Conservation (phyloP, 2,797 vertebrate species). For the Crocidura indochinensis region DNA sequence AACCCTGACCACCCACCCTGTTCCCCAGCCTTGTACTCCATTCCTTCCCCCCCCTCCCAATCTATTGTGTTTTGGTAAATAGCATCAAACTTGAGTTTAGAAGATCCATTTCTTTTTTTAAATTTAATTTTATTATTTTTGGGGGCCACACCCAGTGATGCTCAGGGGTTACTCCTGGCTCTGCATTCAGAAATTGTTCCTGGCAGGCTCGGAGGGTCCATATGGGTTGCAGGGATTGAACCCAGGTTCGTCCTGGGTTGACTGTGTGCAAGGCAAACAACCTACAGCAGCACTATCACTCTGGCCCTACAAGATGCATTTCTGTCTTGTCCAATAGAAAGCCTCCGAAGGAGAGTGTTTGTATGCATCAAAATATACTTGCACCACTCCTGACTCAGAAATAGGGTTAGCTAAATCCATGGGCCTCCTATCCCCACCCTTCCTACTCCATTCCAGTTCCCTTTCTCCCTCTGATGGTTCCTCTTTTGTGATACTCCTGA, state of each 20-base stretch:
- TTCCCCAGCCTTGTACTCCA: too few species aligned
- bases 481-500: not conserved
- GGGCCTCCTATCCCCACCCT: not conserved
- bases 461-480: not conserved
- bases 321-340: constrained; percentile 1
- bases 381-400: not conserved
- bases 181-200: too few species aligned
- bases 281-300: too few species aligned
- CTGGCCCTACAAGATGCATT: not conserved
- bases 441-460: too few species aligned
- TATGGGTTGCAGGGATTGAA: too few species aligned
- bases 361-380: not conserved
- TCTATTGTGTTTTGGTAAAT: not conserved
- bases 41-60: not conserved
- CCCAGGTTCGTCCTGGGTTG: too few species aligned
- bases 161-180: too few species aligned
- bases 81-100: not conserved
- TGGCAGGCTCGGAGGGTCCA: too few species aligned
- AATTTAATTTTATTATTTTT: too few species aligned
- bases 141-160: too few species aligned
- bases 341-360: not conserved
- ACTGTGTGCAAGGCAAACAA: too few species aligned
- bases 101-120: too few species aligned
- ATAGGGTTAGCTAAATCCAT: not conserved
- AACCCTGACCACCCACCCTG: not conserved